Evolutionary conservation across 2,797 vertebrate genomes (phyloP), one percentile per base, ranked within the genome.

Genomic region (Sternarchorhynchus goeldii): DNA sequence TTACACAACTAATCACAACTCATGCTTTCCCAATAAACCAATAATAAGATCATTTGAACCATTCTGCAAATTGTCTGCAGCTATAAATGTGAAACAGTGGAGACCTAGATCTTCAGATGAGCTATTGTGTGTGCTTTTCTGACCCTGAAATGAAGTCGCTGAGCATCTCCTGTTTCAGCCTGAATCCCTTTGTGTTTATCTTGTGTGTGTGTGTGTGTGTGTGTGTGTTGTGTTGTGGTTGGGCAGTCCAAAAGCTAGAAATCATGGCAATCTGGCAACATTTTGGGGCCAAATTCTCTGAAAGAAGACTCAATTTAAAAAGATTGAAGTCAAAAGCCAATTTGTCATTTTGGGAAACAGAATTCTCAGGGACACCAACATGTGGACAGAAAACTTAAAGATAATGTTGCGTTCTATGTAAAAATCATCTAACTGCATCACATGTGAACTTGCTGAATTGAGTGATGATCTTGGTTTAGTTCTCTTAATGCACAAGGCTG

Each of bases 401-500:
- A 71, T 17, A 55, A 60, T 25, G 25, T 25, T 62, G 65, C 34
- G 41, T 77, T 73, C 18, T 6, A 18, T 34, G 14, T 63, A 1
- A 63, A 2, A 17, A 64, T 36, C 21, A 36, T 39, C 5, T 64
- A 64, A 34, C 14, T 50, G 45, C 8, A 12, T 14, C 45, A 50
- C 45, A 2, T 67, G 65, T 45, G 5, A 29, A 25, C 1, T 12
- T 21, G 62, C 2, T 63, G 75, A 63, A 12, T 36, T 21, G 31
- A 64, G 34, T 39, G 68, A 58, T 57, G 60, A 39, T 78, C 86
- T 80, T 82, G 65, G 83, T 80, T 86, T 79, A 87, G 83, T 85
- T 86, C 79, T 86, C 79, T 82, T 71, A 76, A 81, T 25, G 50
- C 73, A 67, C 82, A 67, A 74, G 74, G 56, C 80, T 81, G 73